These are phyloP conservation scores for Camptogramma bilineatum DNA, from an alignment of 2,888 invertebrate species.

Conservation along the genomic window DNA sequence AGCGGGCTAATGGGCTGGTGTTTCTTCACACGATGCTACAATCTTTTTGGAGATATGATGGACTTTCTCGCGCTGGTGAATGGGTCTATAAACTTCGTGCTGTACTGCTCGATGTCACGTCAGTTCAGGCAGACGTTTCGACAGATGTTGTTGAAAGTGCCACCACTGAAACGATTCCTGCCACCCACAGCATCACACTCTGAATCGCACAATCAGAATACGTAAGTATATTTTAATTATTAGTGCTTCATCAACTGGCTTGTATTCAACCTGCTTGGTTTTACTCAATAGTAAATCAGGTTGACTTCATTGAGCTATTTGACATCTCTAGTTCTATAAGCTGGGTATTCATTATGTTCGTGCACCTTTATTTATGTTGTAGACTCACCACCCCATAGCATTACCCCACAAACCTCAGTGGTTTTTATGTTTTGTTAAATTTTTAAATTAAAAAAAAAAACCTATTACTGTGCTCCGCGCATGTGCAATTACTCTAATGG, in stretches of 20 bases:
- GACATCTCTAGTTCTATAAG: no score
- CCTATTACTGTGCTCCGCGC: no score
- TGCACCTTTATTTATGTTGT: no score
- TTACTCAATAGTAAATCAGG: not conserved
- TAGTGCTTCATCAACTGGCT: not conserved
- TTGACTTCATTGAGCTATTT: no score
- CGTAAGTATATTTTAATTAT: slow-evolving; percentile 72
- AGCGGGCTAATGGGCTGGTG: slow-evolving; percentile 88
- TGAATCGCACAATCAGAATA: slow-evolving; percentile 87
- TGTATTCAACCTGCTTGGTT: not conserved
- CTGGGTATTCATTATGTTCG: no score
- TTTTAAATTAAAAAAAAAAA: no score
- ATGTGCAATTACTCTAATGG: no score
- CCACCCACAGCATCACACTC: slow-evolving; percentile 85
- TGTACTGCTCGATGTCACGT: slow-evolving; percentile 97
- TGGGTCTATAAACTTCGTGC: slow-evolving; percentile 96
- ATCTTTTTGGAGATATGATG: slow-evolving; percentile 93
- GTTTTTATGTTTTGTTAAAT: no score
- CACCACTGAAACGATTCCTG: slow-evolving; percentile 86
- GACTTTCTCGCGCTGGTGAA: slow-evolving; percentile 96
- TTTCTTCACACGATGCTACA: slow-evolving; percentile 93
- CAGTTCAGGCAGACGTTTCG: slow-evolving; percentile 94
- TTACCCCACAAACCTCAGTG: no score
- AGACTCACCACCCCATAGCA: no score
- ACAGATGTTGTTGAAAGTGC: slow-evolving; percentile 87